Base-by-base conservation (phyloP, 2,888 invertebrate species). In the Agonopterix alstromeriana region DNA sequence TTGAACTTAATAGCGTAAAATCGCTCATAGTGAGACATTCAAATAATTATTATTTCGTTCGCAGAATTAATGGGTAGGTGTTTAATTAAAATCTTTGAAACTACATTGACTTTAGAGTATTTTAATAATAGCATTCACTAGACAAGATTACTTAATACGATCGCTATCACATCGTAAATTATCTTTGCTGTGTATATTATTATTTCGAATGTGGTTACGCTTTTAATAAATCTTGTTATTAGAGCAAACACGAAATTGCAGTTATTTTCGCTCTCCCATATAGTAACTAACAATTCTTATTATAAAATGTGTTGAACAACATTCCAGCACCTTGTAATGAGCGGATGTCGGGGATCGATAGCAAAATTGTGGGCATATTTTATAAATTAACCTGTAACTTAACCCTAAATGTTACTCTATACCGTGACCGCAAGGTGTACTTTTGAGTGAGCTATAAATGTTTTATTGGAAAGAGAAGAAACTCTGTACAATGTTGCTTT, bases 261-360 rank as follows among this genome's bases (percentile, higher is more conserved):
- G 63, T 67, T 66, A 73, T 73, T 75, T 73, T 70, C 67, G 68
- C 64, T 64, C 58, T 60, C 63, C 60, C 61, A 63, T 66, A 71
- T 57, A 68, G 67, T 11, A 66, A 63, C 67, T 63, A 70, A 73
- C 73, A 71, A 73, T 77, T 73, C 70, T 72, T 74, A 75, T 71
- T 73, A 74, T 73, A 77, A 77, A 77, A 79, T 80, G 77, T 80
- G 74, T 77, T 74, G 72, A 73, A 79, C 82, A 80, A 79, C 84
- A 85, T 84, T 82, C 83, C 80, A 72, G 63, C 75, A 75, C 74
- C 79, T 77, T 83, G 84, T 83, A 85, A 84, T 82, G 82, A 86
- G 78, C 82, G 82, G 84, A 82, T 79, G 83, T 82, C 81, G 79
- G 75, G 82, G 71, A 82, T 78, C 80, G 84, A 85, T 82, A 82